Evolutionary conservation across 2,888 invertebrate genomes (phyloP), one percentile per base, ranked within the genome.

Genomic region (Gymnocheta viridis): DNA sequence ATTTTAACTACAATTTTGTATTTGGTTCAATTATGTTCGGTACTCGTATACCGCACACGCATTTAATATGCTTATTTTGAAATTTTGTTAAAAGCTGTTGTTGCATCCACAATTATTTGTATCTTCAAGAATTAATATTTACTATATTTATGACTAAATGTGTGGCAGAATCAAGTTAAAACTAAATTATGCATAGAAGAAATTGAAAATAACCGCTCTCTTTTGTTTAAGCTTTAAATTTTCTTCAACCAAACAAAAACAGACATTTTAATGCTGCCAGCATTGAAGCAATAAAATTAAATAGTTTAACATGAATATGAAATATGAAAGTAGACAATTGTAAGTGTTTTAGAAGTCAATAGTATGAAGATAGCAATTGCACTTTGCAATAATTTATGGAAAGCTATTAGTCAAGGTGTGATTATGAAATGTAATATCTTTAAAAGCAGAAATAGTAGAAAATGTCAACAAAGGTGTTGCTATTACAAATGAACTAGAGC

Each of bases 151-250:
- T 54, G 27, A 10, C 7, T 10, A 80, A 73, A 69, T 74, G 67
- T 60, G 67, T 60, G 60, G 27, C 69, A 62, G 74, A 81, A 81
- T 74, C 74, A 35, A 74, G 81, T 81, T 81, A 81, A 81, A 69
- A n/a, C 14, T 27, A 27, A 58, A 49, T 62, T 73, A 41, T n/a
- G 27, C n/a, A 17, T 7, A 44, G 44, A 44, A 51, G 49, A 51
- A 51, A 51, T 9, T 51, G n/a, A 49, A 44, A 32, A 29, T 29
- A 0, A 47, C 2, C 24, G 62, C 4, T 41, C 5, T 22, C n/a
- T 62, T 62, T 64, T 7, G 22, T 44, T 41, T n/a, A n/a, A n/a
- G 41, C 44, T 24, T 64, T 19, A 2, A 44, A 44, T 41, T 64
- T 64, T 17, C 10, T 64, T 44, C 27, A 27, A 27, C 6, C 12